These are phyloP conservation scores for Netelia inedita DNA, from an alignment of 2,888 invertebrate genomes.

Conservation along the genomic window DNA sequence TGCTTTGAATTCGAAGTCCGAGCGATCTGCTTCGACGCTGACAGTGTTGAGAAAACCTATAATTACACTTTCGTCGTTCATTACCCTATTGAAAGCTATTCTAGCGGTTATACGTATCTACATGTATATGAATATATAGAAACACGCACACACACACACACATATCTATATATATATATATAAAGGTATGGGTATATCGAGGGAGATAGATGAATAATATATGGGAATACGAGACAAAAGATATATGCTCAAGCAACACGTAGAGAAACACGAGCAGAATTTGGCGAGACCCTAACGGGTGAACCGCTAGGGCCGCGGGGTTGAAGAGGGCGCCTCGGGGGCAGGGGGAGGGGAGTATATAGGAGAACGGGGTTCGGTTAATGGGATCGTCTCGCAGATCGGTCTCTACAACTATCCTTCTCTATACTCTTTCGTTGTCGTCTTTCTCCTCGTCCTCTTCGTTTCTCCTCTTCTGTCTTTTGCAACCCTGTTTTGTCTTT, in stretches of 20 bases:
- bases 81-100: conserved; percentile 36
- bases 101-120: not conserved
- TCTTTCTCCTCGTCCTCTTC: conserved; percentile 58
- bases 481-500: conserved; percentile 67
- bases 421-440: conserved; percentile 54
- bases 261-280: conserved; percentile 57
- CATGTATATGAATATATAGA: not conserved
- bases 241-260: conserved; percentile 44
- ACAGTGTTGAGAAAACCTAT: conserved; percentile 34
- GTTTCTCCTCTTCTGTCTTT: conserved; percentile 66
- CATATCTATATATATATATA: not conserved
- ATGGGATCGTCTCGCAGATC: conserved; percentile 78
- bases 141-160: too few relatives aligned
- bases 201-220: conserved; percentile 37
- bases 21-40: conserved; percentile 36
- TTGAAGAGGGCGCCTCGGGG: conserved; percentile 66
- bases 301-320: conserved; percentile 69
- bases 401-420: conserved; percentile 54
- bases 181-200: not conserved
- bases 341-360: conserved; percentile 23
- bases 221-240: conserved; percentile 49
- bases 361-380: conserved; percentile 75
- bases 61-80: conserved; percentile 47
- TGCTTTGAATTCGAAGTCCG: not conserved
- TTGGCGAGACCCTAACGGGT: conserved; percentile 45